Percentiles rank a stretch among this genome's conserved stretches.
phyloP scores from a whole-genome alignment of 2,113 vertebrate genomes.

The Oxyruncus cristatus region DNA sequence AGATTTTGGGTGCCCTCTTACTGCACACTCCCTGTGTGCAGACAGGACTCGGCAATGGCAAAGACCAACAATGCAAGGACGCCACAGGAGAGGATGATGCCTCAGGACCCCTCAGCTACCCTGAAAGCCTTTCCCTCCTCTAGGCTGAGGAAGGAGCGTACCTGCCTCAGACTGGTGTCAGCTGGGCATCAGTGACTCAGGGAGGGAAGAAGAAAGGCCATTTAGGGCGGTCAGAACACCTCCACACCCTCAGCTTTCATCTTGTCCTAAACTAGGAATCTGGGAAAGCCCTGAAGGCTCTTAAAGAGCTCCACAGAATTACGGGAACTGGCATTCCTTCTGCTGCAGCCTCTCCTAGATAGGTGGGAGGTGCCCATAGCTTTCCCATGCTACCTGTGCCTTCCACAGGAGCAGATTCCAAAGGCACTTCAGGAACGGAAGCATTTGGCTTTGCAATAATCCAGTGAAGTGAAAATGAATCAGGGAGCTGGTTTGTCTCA shows the following conservation, averaged over 20 bases:
- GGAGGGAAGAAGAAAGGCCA: not conserved
- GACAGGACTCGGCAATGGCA: not conserved
- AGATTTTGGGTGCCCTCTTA: rapidly evolving
- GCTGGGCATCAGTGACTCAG: not conserved
- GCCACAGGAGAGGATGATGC: rapidly evolving
- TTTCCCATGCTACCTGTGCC: not conserved
- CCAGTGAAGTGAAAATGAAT: rapidly evolving
- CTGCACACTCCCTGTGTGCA: not conserved
- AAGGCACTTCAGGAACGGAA: not conserved
- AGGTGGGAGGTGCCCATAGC: rapidly evolving
- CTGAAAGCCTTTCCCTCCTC: not conserved
- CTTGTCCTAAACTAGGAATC: not conserved
- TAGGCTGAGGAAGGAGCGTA: not conserved
- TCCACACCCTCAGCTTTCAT: not conserved
- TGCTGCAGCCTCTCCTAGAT: not conserved
- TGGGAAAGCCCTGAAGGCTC: not conserved
- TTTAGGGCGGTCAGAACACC: not conserved
- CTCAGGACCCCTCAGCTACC: not conserved
- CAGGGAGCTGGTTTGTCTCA: not conserved
- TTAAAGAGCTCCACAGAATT: not conserved
- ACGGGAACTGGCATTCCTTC: rapidly evolving
- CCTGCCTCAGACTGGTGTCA: not conserved
- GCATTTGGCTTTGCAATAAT: rapidly evolving
- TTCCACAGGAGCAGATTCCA: not conserved
- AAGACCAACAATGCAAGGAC: not conserved